Percentiles rank a stretch among this genome's conserved stretches.
These are phyloP conservation scores for Acrocyrtus sp. DNA, from an alignment of 2,888 invertebrate genomes.

Conservation along the genomic window DNA sequence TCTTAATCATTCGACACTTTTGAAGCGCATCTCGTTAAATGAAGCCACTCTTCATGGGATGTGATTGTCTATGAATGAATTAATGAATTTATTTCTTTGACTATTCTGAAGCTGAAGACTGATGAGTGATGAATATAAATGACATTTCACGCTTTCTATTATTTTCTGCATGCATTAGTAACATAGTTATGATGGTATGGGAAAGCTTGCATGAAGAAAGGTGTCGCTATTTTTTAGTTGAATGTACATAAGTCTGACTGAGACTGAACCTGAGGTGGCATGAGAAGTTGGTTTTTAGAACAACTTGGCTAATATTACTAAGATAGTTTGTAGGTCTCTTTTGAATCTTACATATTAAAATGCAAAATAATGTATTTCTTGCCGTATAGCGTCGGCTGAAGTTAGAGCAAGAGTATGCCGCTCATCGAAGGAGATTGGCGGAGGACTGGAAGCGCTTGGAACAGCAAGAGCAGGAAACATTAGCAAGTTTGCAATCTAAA, in stretches of 20 bases:
- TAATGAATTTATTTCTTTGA: constrained; percentile 3
- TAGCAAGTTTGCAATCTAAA: constrained; percentile 71
- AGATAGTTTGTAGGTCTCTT: not conserved
- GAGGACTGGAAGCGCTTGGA: constrained; percentile 72
- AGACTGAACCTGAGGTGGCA: not conserved
- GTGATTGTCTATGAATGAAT: constrained; percentile 1
- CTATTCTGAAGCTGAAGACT: not conserved
- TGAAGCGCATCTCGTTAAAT: too few species aligned
- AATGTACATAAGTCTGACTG: not conserved
- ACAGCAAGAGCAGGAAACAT: constrained; percentile 72
- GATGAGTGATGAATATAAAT: not conserved
- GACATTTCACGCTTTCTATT: constrained; percentile 10
- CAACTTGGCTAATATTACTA: not conserved
- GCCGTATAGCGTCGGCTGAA: constrained; percentile 67
- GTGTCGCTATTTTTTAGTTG: too few species aligned
- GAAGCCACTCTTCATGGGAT: too few species aligned
- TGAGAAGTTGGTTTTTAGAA: not conserved
- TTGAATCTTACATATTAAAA: not conserved
- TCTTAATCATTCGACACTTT: too few species aligned
- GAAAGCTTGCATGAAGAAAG: too few species aligned
- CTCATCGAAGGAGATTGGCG: constrained; percentile 71
- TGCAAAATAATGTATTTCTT: too few species aligned
- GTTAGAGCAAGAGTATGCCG: constrained; percentile 77
- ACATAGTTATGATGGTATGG: not conserved
- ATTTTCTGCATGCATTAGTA: not conserved